Evolutionary conservation across 2,888 invertebrate species (phyloP), one percentile per base, ranked within the genome.

Genomic region (Alentia gelatinosa): DNA sequence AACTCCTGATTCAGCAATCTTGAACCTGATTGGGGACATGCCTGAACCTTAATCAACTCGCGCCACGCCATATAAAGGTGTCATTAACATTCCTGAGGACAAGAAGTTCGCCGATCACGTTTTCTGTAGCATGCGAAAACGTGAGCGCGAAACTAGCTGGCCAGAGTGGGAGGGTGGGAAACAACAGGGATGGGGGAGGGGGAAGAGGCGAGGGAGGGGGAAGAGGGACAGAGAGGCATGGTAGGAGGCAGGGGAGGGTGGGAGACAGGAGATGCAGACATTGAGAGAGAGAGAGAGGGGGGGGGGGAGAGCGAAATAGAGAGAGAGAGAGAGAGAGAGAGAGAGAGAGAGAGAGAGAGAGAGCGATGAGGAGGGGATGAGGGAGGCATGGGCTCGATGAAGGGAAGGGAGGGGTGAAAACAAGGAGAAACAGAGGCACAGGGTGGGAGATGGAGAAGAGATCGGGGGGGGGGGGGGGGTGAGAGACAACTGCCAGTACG

Each of bases 71-170:
- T 79, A 79, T 79, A 79, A 79, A 79, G 37, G 4, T 35, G 39
- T 79, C 79, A 79, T 79, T 79, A 79, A 79, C 37, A 79, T 79
- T 79, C n/a, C 39, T 35, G 37, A 79, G 79, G 23, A 39, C 12
- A 79, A 37, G 15, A 79, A 79, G 39, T 68, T 9, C n/a, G 39
- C 37, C 79, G 37, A 12, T 79, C 39, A 39, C 39, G 79, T 79
- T 79, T 79, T 79, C 79, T 23, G 37, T 37, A 79, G 37, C 39
- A 79, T 79, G 79, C 26, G 79, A 79, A 79, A 79, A 39, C 39
- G 79, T 79, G 79, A 79, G 37, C 30, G 74, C 12, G n/a, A n/a
- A n/a, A n/a, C n/a, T n/a, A n/a, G n/a, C n/a, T 74, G 74, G 33
- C n/a, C n/a, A n/a, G 74, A 30, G 15, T 74, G 74, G 33, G 74